Base-by-base conservation (phyloP, 2,113 vertebrate species). In the Gulo gulo region DNA sequence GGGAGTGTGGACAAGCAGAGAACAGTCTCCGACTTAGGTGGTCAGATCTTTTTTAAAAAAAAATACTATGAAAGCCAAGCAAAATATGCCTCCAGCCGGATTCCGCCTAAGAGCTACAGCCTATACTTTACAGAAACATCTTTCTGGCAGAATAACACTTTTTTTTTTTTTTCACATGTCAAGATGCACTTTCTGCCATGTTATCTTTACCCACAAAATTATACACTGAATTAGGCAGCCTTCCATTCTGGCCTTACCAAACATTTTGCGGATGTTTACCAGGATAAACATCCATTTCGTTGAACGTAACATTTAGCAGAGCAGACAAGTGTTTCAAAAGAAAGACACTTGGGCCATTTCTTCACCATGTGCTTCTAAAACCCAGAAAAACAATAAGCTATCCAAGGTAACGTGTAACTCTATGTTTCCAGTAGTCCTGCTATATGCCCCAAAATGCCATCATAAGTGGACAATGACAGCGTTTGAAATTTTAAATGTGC, bases 171-270 rank as follows among this genome's bases (percentile, higher is more conserved):
- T 65, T 34, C 89, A 91, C 93, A 92, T 55, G 39, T 92, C 87
- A 97, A 82, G 90, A 97, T 96, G 82, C 39, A 78, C 92, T 93
- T 95, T 85, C 71, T 94, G 79, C 83, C 47, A 94, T 91, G 90
- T 94, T 97, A 95, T 95, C 90, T 96, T 94, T 94, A 82, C 87
- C 90, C 90, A 97, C 95, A 96, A 92, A 97, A 98, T 97, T 95
- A 98, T n/a, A 97, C 76, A 80, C 36, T 76, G 59, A 85, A 91
- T 96, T 79, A 97, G 63, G 78, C 87, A 78, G 73, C 45, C 76
- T 97, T 97, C 90, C 94, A 95, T 63, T 78, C 78, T 39, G 61
- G 87, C 73, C 73, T 96, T 95, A 42, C 82, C 94, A 93, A 96
- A 96, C 18, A 86, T 76, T 69, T 45, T 96, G 69, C 0, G 20